phyloP scores from a whole-genome alignment of 2,888 invertebrate species.

The Andrena praecox region DNA sequence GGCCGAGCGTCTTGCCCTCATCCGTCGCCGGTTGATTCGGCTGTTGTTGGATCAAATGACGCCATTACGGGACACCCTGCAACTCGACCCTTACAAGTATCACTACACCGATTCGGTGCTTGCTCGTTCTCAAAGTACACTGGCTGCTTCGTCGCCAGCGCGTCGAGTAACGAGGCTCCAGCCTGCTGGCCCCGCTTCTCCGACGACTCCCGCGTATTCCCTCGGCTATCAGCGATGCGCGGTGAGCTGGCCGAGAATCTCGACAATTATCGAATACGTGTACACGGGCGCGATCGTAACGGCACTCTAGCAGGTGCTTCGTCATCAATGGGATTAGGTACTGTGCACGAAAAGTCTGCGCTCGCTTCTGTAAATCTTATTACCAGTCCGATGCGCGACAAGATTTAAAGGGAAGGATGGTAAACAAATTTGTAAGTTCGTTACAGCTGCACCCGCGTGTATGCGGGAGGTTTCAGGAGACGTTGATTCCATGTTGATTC shows the following conservation, averaged over 20 bases:
- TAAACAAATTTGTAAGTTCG: constrained; percentile 50
- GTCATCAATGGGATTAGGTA: constrained; percentile 56
- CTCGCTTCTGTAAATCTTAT: constrained; percentile 41
- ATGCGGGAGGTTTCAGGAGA: no score
- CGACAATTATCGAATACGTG: constrained; percentile 35
- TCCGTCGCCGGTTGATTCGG: neutral
- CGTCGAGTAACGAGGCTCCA: neutral
- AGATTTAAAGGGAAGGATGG: constrained; percentile 50
- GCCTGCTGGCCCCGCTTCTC: neutral
- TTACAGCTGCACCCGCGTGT: constrained; percentile 13
- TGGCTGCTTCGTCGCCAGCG: neutral
- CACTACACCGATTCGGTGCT: neutral
- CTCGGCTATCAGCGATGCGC: neutral
- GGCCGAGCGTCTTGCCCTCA: neutral
- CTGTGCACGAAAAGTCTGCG: constrained; percentile 28
- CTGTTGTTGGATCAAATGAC: neutral
- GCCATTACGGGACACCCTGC: neutral
- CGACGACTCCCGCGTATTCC: neutral
- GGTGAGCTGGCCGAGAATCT: constrained; percentile 17
- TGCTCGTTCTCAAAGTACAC: neutral
- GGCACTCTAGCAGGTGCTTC: constrained; percentile 51
- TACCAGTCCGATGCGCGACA: constrained; percentile 29
- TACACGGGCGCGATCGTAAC: constrained; percentile 10
- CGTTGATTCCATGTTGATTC: no score
- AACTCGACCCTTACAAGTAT: neutral